Percentiles rank a stretch among this genome's conserved stretches.
phyloP scores from a whole-genome alignment of 2,113 vertebrate species.

The Chaenocephalus aceratus region DNA sequence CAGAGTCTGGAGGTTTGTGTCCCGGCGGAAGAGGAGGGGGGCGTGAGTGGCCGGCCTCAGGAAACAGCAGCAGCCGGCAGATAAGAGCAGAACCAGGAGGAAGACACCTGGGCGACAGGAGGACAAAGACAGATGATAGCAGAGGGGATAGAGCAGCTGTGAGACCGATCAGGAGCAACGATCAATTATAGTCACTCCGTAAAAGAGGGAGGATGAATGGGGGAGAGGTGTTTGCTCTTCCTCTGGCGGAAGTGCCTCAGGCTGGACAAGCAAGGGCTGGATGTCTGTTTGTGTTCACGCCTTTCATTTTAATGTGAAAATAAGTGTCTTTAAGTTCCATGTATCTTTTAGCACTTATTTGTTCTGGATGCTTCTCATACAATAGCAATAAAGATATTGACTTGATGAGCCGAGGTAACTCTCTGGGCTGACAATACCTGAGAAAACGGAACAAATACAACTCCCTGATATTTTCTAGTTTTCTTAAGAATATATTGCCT shows the following conservation, averaged over 20 bases:
- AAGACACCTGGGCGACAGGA: slow-evolving; percentile 87
- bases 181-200: slow-evolving; percentile 47
- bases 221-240: slow-evolving; percentile 33
- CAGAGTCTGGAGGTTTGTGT: slow-evolving; percentile 96
- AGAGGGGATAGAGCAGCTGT: slow-evolving; percentile 38
- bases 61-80: slow-evolving; percentile 90
- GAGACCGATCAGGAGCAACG: slow-evolving; percentile 16
- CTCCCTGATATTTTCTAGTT: not conserved
- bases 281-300: too few species aligned
- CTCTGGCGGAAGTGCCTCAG: slow-evolving; percentile 39
- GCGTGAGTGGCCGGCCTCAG: slow-evolving; percentile 94
- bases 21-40: slow-evolving; percentile 91
- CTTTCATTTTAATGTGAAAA: too few species aligned
- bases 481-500: not conserved
- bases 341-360: too few species aligned
- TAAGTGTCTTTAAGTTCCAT: too few species aligned
- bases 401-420: slow-evolving; percentile 12
- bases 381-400: too few species aligned
- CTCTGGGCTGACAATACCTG: too few species aligned
- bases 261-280: not conserved
- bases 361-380: too few species aligned
- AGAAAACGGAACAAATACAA: not conserved
- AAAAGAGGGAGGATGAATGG: slow-evolving; percentile 42
- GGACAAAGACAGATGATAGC: slow-evolving; percentile 33
- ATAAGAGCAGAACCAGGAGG: slow-evolving; percentile 88